These are phyloP conservation scores for Strongylocentrotus purpuratus DNA, from an alignment of 35 echinoderm and acorn worm genomes.

Conservation along the genomic window DNA sequence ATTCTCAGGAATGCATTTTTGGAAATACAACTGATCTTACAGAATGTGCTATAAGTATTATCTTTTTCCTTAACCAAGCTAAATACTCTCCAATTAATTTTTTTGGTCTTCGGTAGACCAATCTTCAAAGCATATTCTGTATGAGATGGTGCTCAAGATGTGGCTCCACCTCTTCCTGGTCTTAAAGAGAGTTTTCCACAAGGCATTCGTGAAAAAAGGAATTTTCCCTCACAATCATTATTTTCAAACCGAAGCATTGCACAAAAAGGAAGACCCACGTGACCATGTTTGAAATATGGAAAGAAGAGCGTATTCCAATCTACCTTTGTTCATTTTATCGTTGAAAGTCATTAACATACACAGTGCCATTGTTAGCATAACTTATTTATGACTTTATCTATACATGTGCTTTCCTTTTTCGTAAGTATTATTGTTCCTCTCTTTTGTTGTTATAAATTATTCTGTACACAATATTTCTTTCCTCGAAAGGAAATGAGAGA, in stretches of 20 bases:
- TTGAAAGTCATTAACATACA: not conserved
- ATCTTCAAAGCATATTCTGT: no score
- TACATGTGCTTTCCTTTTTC: not conserved
- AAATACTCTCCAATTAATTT: no score
- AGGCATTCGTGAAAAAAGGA: no score
- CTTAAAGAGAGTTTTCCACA: no score
- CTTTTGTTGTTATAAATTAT: conserved; percentile 6
- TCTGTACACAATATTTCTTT: not conserved
- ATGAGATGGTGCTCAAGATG: not conserved
- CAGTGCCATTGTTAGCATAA: not conserved
- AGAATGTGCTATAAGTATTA: no score
- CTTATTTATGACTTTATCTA: not conserved
- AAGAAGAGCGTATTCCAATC: not conserved
- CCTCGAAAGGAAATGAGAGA: not conserved
- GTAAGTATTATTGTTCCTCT: not conserved
- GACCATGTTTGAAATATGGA: not conserved
- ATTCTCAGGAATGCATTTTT: no score
- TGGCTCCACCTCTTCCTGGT: no score
- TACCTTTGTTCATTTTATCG: not conserved
- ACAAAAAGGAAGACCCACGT: not conserved
- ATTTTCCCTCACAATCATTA: not conserved
- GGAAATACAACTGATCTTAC: no score
- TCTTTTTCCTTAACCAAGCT: no score
- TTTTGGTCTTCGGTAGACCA: no score
- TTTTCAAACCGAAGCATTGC: not conserved